These are phyloP conservation scores for Lepidochitona cinerea DNA, from an alignment of 2,888 invertebrate genomes.

Conservation along the genomic window DNA sequence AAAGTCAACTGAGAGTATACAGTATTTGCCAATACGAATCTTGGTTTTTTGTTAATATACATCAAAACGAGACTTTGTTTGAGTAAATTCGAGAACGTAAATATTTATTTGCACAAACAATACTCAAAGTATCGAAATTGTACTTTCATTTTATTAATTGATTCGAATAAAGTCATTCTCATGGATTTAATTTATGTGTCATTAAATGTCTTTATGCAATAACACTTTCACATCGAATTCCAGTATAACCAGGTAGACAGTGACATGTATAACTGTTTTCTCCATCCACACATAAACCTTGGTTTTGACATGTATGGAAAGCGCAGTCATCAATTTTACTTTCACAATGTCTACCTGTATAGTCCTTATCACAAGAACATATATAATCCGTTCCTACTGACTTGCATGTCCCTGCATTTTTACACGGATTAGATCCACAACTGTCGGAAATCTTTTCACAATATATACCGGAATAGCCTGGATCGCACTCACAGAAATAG, in stretches of 20 bases:
- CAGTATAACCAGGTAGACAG: neutral
- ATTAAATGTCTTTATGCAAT: too few species aligned
- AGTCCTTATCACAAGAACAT: neutral
- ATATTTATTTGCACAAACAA: too few species aligned
- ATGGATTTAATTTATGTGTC: too few species aligned
- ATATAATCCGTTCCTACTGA: neutral
- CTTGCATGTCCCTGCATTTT: neutral
- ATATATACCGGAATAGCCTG: neutral
- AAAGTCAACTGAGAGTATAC: too few species aligned
- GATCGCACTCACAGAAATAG: neutral
- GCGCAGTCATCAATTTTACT: neutral
- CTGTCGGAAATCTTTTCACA: neutral
- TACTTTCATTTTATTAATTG: too few species aligned
- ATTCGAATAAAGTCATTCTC: too few species aligned
- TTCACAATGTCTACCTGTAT: neutral
- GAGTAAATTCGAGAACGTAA: too few species aligned
- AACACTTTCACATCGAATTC: neutral
- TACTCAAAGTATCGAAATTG: too few species aligned
- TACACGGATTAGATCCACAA: neutral
- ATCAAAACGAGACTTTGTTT: too few species aligned
- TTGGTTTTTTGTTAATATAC: too few species aligned
- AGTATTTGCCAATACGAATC: too few species aligned
- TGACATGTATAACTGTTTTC: neutral
- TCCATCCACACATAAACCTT: neutral
- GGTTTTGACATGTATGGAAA: neutral